Conservation (phyloP, 1,140 invertebrate genomes). For the Onthophagus taurus region DNA sequence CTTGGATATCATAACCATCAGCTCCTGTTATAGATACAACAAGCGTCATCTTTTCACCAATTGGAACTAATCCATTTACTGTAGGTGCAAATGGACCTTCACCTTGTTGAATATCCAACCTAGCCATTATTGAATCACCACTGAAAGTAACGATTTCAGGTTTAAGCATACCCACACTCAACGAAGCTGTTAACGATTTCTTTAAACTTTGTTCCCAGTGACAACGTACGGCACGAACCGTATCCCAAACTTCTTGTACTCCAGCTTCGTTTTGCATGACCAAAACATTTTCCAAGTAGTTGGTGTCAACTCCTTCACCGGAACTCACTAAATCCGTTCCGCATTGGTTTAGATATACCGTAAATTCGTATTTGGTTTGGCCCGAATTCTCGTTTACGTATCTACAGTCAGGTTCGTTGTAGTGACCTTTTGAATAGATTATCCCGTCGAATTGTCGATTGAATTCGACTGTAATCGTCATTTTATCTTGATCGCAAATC, state of each 20-base stretch:
- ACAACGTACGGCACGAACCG: conserved; percentile 64
- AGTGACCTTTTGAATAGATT: conserved; percentile 75
- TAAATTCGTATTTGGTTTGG: conserved; percentile 61
- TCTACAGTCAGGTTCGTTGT: conserved; percentile 56
- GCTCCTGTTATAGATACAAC: conserved; percentile 74
- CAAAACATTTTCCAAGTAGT: conserved; percentile 71
- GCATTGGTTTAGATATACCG: conserved; percentile 64
- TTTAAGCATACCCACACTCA: conserved; percentile 71
- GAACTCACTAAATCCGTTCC: conserved; percentile 73
- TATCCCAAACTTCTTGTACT: conserved; percentile 77
- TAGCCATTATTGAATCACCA: conserved; percentile 71
- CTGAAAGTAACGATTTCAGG: conserved; percentile 74
- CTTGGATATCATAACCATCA: conserved; percentile 68
- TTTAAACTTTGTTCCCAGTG: conserved; percentile 74
- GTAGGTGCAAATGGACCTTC: conserved; percentile 66
- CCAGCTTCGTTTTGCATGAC: conserved; percentile 72
- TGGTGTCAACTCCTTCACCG: conserved; percentile 62
- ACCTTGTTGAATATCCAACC: conserved; percentile 69
- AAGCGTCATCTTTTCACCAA: conserved; percentile 73
- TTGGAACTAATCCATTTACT: conserved; percentile 69
- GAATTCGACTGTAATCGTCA: conserved; percentile 74
- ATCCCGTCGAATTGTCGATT: conserved; percentile 66
- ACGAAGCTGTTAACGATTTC: conserved; percentile 59
- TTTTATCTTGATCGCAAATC: conserved; percentile 68
- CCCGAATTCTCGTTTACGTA: conserved; percentile 64